Percentiles rank a stretch among this genome's conserved stretches.
These are phyloP conservation scores for Torymus tubicola DNA, from an alignment of 2,888 invertebrate genomes.

Conservation along the genomic window DNA sequence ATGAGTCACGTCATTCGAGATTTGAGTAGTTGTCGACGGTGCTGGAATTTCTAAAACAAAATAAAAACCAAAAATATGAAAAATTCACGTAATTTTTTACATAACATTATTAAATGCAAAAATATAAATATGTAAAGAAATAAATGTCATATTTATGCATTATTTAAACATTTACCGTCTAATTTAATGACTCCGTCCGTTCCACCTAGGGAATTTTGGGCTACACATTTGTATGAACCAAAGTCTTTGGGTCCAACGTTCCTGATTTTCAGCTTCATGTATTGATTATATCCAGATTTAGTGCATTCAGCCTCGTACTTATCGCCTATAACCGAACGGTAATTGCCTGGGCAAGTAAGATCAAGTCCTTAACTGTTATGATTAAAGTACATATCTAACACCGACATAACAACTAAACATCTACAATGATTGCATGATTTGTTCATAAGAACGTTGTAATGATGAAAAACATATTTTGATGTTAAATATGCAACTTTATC, in stretches of 20 bases:
- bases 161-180: slow-evolving; percentile 82
- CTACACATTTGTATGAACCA: slow-evolving; percentile 93
- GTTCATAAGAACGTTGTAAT: neutral
- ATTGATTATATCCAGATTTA: slow-evolving; percentile 92
- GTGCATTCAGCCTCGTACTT: slow-evolving; percentile 91
- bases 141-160: neutral
- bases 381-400: slow-evolving; percentile 26
- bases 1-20: slow-evolving; percentile 78
- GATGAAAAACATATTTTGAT: neutral
- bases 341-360: slow-evolving; percentile 67
- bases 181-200: slow-evolving; percentile 93
- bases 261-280: slow-evolving; percentile 93
- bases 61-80: neutral
- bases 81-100: neutral
- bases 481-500: neutral
- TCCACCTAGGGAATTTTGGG: slow-evolving; percentile 93
- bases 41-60: slow-evolving; percentile 87
- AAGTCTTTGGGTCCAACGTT: slow-evolving; percentile 88
- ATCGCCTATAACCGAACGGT: slow-evolving; percentile 82
- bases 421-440: neutral
- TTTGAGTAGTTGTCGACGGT: slow-evolving; percentile 85
- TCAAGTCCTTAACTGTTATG: slow-evolving; percentile 49
- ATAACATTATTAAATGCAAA: too few relatives aligned
- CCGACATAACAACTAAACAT: slow-evolving; percentile 15
- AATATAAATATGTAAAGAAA: too few relatives aligned